Base-by-base conservation (phyloP, 2,888 invertebrate genomes). In the Melanostoma scalare region DNA sequence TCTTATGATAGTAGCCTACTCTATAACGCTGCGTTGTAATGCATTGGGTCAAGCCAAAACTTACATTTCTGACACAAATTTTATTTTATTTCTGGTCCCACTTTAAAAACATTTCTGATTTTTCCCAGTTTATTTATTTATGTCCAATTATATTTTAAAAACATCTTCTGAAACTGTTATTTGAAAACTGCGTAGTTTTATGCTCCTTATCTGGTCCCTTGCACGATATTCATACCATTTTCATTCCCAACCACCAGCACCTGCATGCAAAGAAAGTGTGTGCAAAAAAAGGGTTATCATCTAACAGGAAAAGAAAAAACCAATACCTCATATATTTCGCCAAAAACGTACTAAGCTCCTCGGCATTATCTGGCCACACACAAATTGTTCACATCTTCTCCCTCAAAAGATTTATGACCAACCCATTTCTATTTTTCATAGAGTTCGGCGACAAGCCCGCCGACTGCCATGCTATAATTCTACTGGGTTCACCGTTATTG, bases 361-460 rank as follows among this genome's bases (percentile, higher is more conserved):
- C 71, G 42, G 84, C 74, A 84, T 84, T 84, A 84, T 84, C 84
- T 84, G 84, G 84, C 75, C 84, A 84, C 84, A 79, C 84, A 84
- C 65, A 84, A 84, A 84, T 84, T 84, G 84, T 84, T 84, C 84
- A 65, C 79, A 84, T 65, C 74, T 65, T 42, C 48, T 55, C 79
- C 65, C 38, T 46, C 60, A 48, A 53, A 79, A 84, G 84, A 84
- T 84, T 84, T 84, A 84, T 84, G 84, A 84, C 79, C 84, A 84
- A 74, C 69, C 79, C 79, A 75, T 84, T 84, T 75, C 79, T 71
- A 84, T 84, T 71, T 58, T 79, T 79, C 79, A 80, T 63, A 74
- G 40, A 81, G 65, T 71, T 80, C 75, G 71, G 80, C 58, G 63
- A 80, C 69, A 65, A 58, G 58, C 42, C 63, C 55, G 35, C 38